Evolutionary conservation across 2,888 invertebrate species (phyloP).

Genomic region (Helleia helle): DNA sequence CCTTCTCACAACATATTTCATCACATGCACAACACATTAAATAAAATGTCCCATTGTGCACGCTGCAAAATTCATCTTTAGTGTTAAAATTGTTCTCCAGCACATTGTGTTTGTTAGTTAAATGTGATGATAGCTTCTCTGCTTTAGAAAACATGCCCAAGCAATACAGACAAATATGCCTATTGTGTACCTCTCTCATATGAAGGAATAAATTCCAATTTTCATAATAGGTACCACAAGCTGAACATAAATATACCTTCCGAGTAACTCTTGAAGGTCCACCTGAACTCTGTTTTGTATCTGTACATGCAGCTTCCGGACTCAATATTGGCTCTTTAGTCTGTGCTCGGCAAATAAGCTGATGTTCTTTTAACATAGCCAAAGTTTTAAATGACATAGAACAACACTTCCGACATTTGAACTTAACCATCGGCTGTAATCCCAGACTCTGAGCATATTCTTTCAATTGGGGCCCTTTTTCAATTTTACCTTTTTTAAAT

Average conservation of each 20-base stretch:
- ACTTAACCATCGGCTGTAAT: slow-evolving; percentile 80
- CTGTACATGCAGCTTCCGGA: slow-evolving; percentile 42
- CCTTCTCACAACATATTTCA: slow-evolving; percentile 82
- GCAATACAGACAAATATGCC: slow-evolving; percentile 88
- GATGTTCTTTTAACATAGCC: slow-evolving; percentile 79
- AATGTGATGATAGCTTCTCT: slow-evolving; percentile 84
- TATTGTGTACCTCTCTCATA: slow-evolving; percentile 86
- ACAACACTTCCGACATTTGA: slow-evolving; percentile 83
- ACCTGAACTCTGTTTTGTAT: slow-evolving; percentile 42
- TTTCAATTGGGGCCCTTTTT: slow-evolving; percentile 54
- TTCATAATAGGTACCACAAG: slow-evolving; percentile 88
- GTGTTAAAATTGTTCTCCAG: slow-evolving; percentile 79
- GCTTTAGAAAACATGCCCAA: slow-evolving; percentile 87
- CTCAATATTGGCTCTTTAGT: slow-evolving; percentile 54
- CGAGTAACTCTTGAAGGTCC: slow-evolving; percentile 78
- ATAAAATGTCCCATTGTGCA: slow-evolving; percentile 80
- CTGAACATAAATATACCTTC: slow-evolving; percentile 86
- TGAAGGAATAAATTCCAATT: slow-evolving; percentile 90
- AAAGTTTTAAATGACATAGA: slow-evolving; percentile 78
- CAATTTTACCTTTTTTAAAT: slow-evolving; percentile 59
- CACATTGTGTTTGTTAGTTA: slow-evolving; percentile 84
- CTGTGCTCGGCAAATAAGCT: slow-evolving; percentile 74
- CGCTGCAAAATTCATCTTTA: slow-evolving; percentile 78
- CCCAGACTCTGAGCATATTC: slow-evolving; percentile 84
- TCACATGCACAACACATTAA: slow-evolving; percentile 88